Conservation (phyloP, 2,888 invertebrate genomes). For the Timandra comae region DNA sequence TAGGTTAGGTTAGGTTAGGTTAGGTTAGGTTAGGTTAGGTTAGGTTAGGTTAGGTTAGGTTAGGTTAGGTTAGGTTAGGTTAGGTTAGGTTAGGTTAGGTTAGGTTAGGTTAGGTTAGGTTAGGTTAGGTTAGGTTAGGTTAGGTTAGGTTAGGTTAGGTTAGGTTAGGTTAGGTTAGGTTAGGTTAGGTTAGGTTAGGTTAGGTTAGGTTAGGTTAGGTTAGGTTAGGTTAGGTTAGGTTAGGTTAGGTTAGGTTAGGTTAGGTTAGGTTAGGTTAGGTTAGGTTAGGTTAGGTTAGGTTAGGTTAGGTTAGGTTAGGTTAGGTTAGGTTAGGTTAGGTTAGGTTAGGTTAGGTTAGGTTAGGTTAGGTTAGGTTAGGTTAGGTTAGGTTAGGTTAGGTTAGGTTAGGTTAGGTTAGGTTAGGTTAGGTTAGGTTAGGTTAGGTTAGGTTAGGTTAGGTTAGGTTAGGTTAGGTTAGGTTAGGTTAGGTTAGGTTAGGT, state of each 20-base stretch:
- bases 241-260: constrained; percentile 9
- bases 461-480: constrained; percentile 8
- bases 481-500: constrained; percentile 9
- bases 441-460: constrained; percentile 2
- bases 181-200: constrained; percentile 6
- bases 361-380: constrained; percentile 7
- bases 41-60: constrained; percentile 8
- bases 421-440: constrained; percentile 5
- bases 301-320: constrained; percentile 8
- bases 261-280: constrained; percentile 9
- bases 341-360: constrained; percentile 7
- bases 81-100: constrained; percentile 8
- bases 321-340: constrained; percentile 8
- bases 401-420: constrained; percentile 3
- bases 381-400: constrained; percentile 7
- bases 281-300: constrained; percentile 9
- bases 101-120: constrained; percentile 8
- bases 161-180: constrained; percentile 6
- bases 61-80: constrained; percentile 8
- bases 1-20: constrained; percentile 8
- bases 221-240: constrained; percentile 9
- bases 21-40: constrained; percentile 6
- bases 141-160: constrained; percentile 8
- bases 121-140: constrained; percentile 7
- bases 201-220: constrained; percentile 8